Conservation (phyloP, 2,797 vertebrate genomes). For the Paratrypauchen microcephalus region DNA sequence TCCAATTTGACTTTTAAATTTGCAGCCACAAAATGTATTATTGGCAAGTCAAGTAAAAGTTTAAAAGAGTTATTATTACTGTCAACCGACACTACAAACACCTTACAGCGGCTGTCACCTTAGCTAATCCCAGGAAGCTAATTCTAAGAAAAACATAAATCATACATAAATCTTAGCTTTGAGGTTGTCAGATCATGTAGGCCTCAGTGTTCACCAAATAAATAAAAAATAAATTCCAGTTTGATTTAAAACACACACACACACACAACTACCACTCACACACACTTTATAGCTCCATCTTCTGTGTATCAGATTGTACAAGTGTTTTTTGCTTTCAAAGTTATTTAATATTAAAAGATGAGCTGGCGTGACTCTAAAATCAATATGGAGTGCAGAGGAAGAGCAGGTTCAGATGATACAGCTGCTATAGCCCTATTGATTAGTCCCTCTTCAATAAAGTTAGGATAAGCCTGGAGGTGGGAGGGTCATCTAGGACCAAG, state of each 20-base stretch:
- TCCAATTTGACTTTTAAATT: neutral
- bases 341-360: neutral
- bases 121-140: neutral
- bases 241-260: too few species aligned
- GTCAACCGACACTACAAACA: too few species aligned
- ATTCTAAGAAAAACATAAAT: neutral
- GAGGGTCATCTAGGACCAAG: neutral
- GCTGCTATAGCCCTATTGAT: conserved; percentile 72
- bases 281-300: too few species aligned
- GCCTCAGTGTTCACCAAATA: too few species aligned
- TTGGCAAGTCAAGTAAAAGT: neutral
- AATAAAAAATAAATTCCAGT: too few species aligned
- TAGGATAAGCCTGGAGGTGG: conserved; percentile 66
- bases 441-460: conserved; percentile 62
- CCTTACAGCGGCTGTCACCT: neutral
- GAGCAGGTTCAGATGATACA: conserved; percentile 49
- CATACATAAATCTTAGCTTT: too few species aligned
- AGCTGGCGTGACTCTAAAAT: conserved; percentile 20
- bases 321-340: neutral
- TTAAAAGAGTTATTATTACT: neutral
- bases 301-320: neutral
- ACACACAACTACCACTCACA: too few species aligned
- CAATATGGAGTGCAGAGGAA: conserved; percentile 23
- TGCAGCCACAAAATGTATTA: neutral
- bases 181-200: too few species aligned